Percentiles rank a stretch among this genome's conserved stretches.
These are phyloP conservation scores for Malaclemys terrapin DNA, from an alignment of 2,113 vertebrate species.

Conservation along the genomic window DNA sequence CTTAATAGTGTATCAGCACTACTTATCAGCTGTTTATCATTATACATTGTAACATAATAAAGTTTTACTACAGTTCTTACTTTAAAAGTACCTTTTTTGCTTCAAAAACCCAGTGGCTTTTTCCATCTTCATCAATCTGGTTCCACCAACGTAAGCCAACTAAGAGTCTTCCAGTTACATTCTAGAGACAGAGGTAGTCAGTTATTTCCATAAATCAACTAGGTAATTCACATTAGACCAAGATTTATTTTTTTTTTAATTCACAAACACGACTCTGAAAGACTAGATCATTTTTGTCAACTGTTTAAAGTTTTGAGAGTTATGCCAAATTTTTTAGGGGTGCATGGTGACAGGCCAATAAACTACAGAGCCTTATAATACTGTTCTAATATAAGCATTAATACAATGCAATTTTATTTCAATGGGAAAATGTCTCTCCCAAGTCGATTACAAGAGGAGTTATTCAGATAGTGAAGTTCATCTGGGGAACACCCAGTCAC, in stretches of 20 bases:
- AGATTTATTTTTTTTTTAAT: neutral
- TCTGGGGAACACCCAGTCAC: neutral
- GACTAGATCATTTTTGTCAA: neutral
- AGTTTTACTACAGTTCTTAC: neutral
- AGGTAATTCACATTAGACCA: slow-evolving; percentile 5
- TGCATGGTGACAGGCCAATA: neutral
- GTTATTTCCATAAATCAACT: slow-evolving; percentile 39
- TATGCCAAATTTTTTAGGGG: neutral
- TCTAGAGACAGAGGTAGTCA: slow-evolving; percentile 75
- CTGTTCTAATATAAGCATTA: neutral
- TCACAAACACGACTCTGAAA: neutral
- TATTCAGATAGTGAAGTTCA: neutral
- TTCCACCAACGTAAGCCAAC: slow-evolving; percentile 93
- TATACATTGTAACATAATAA: neutral
- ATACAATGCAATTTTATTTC: neutral
- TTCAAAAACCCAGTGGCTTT: slow-evolving; percentile 91
- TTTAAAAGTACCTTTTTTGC: slow-evolving; percentile 82
- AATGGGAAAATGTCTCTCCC: neutral
- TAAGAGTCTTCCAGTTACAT: slow-evolving; percentile 87
- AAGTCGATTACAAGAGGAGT: neutral
- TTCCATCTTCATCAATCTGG: slow-evolving; percentile 92
- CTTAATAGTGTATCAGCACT: neutral
- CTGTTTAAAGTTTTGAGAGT: neutral
- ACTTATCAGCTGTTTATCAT: neutral
- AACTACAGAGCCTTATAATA: neutral